Conservation (phyloP, 2,888 invertebrate species). For the Apocheima hispidaria region DNA sequence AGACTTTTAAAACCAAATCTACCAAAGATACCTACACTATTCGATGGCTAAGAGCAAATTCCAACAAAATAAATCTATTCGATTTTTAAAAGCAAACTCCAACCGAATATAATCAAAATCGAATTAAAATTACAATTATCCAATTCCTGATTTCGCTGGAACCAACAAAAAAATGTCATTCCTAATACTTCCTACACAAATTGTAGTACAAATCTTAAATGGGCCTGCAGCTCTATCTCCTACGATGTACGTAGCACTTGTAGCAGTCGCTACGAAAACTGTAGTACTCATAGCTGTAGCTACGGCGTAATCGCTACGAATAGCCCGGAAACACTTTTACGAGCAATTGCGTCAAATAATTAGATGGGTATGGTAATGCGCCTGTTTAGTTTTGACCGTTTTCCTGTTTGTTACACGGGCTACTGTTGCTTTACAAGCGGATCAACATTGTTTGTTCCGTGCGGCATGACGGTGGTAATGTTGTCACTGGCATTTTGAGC, state of each 20-base stretch:
- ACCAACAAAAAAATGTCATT: constrained; percentile 24
- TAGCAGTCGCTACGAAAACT: constrained; percentile 17
- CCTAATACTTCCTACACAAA: constrained; percentile 39
- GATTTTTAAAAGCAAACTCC: background rate
- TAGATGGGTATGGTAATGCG: constrained; percentile 31
- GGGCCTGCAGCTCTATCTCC: constrained; percentile 23
- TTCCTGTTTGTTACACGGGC: constrained; percentile 13
- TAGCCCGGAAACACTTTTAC: constrained; percentile 35
- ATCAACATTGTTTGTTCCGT: constrained; percentile 11
- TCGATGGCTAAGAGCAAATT: too few relatives aligned
- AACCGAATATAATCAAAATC: constrained; percentile 1
- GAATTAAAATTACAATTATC: constrained; percentile 5
- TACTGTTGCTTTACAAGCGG: constrained; percentile 11
- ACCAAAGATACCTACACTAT: too few relatives aligned
- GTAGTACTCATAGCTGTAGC: constrained; percentile 12
- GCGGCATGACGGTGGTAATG: background rate
- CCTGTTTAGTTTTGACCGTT: constrained; percentile 26
- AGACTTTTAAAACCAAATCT: too few relatives aligned
- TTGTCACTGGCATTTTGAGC: background rate
- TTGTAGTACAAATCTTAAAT: constrained; percentile 36
- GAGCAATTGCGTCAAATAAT: constrained; percentile 36
- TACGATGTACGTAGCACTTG: constrained; percentile 22
- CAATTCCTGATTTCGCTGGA: constrained; percentile 10
- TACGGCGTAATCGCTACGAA: constrained; percentile 26
- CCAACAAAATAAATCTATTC: too few relatives aligned